phyloP scores from a whole-genome alignment of 1,140 invertebrate genomes.

The Mamestra configurata region DNA sequence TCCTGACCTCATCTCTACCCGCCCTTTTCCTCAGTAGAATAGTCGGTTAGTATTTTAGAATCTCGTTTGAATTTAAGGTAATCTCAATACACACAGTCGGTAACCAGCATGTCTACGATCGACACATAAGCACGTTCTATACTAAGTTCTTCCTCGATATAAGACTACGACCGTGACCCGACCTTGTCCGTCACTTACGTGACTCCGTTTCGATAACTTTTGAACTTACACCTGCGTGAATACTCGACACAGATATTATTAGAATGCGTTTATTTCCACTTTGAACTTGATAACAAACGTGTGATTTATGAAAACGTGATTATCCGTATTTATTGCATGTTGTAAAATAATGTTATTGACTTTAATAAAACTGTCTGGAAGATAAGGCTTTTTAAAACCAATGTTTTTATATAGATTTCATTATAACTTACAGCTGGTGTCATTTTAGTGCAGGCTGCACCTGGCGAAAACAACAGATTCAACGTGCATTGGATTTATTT shows the following conservation, averaged over 20 bases:
- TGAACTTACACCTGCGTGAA: slow-evolving; percentile 8
- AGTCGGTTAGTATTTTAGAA: no score
- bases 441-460: no score
- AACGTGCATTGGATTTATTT: no score
- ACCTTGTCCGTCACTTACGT: slow-evolving; percentile 51
- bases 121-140: not conserved
- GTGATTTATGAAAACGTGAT: not conserved
- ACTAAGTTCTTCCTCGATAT: slow-evolving; percentile 1
- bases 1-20: no score
- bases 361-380: not conserved
- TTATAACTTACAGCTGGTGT: no score
- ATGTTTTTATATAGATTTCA: no score
- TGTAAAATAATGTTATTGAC: not conserved
- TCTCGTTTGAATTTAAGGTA: not conserved
- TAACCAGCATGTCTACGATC: not conserved
- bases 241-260: not conserved
- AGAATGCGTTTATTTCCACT: slow-evolving; percentile 15
- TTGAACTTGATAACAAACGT: not conserved
- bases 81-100: not conserved
- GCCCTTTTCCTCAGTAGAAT: no score
- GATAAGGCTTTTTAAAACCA: not conserved
- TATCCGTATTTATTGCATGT: not conserved
- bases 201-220: slow-evolving; percentile 8
- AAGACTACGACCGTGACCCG: slow-evolving; percentile 55
- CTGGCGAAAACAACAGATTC: no score